Evolutionary conservation across 2,797 vertebrate genomes (phyloP), one percentile per base, ranked within the genome.

Genomic region (Cryptoprocta ferox): DNA sequence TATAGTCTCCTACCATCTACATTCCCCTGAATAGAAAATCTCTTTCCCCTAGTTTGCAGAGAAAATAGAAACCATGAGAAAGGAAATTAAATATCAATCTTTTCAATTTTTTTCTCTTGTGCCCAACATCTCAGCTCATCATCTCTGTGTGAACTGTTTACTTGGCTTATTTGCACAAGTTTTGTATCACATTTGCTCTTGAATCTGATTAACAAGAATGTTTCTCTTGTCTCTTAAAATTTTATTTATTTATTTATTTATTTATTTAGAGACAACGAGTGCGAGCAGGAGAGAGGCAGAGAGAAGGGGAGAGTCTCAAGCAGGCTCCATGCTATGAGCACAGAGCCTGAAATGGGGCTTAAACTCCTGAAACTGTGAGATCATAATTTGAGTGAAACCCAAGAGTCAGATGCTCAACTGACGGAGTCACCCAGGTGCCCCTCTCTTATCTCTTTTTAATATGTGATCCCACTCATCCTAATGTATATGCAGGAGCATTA

Each of bases 391-490:
- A 39, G 37, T 28, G 16, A n/a, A 66, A 66, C 32, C 32, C 65
- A 66, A n/a, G 30, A 35, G 65, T n/a, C n/a, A 18, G 32, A 18
- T n/a, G 15, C 32, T 68, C 19, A 68, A 68, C n/a, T 6, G 8
- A 66, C 16, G 18, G 32, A 35, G n/a, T 6, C 66, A 68, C n/a
- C n/a, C 66, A 35, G 16, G 66, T 15, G 4, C 21, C 68, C 35
- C 68, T 88, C 66, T 88, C 28, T 88, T 79, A 56, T 71, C 19
- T 16, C 71, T 42, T 93, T 82, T 45, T 42, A 82, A 63, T 96
- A 61, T 81, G 79, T 65, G 95, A 95, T 95, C 82, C 98, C 86
- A 91, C 81, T 95, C 98, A 95, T 98, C 95, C 94, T 97, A 96
- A 71, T 97, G 91, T 92, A 81, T 98, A 87, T 98, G 83, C 85